Evolutionary conservation across 2,113 vertebrate genomes (phyloP).

Genomic region (Elanus axillaris): DNA sequence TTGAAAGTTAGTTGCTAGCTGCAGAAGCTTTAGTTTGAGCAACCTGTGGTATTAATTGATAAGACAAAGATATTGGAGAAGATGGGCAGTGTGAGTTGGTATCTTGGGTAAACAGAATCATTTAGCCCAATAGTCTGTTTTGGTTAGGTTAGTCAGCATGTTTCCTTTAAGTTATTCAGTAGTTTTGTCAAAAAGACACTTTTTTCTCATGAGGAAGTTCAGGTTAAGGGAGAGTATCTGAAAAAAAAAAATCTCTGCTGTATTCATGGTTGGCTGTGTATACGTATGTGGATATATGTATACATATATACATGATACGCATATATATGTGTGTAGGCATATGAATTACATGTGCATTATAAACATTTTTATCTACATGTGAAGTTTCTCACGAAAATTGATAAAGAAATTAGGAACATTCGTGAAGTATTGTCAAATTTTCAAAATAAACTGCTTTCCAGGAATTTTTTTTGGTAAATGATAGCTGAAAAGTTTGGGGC

Average conservation of each 20-base stretch:
- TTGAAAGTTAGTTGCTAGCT: neutral
- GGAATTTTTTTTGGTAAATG: neutral
- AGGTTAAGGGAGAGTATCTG: neutral
- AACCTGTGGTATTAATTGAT: neutral
- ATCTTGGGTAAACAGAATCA: neutral
- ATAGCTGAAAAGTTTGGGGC: neutral
- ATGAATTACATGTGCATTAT: fast-evolving
- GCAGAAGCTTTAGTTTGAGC: neutral
- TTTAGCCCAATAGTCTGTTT: neutral
- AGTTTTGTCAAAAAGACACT: neutral
- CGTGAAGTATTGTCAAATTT: neutral
- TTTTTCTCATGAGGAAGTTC: neutral
- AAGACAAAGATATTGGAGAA: neutral
- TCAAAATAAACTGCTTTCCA: neutral
- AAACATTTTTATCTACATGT: neutral
- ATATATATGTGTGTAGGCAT: fast-evolving
- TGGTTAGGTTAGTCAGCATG: neutral
- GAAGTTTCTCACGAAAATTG: neutral
- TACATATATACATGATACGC: neutral
- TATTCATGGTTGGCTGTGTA: neutral
- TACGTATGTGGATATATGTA: neutral
- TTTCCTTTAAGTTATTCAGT: neutral
- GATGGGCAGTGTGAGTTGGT: neutral
- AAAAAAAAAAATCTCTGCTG: neutral
- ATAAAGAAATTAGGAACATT: neutral